Base-by-base conservation (phyloP, 2,888 invertebrate species). In the Apoda limacodes region DNA sequence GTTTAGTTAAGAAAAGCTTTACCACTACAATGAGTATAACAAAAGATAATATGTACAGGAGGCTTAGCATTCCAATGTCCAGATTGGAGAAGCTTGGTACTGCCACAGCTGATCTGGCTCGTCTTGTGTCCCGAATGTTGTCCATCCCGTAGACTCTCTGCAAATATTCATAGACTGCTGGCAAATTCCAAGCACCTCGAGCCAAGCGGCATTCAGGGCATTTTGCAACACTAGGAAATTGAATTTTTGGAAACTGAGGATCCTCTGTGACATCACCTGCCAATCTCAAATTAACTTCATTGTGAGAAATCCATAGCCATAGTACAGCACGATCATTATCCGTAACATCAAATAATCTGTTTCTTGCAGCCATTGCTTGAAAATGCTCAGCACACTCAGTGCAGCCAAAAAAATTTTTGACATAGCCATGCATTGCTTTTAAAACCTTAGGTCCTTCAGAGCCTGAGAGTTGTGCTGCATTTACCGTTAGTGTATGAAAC, bases 301-400 rank as follows among this genome's bases (percentile, higher is more conserved):
- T 98, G 60, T 98, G 98, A 0, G 93, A 91, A 49, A 84, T 83
- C 98, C 98, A 98, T 13, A 98, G 71, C 96, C 97, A 98, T 22
- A 97, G 66, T 1, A 97, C 85, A 9, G 88, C 87, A 37, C 93
- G 90, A 33, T 91, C 86, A 45, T 86, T 85, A 29, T 84, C 85
- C 9, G 81, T 75, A 0, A 93, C 89, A 46, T 87, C 85, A 54
- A 85, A 84, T 38, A 91, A 82, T 54, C 89, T 85, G 35, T 88
- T 85, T 35, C 83, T 82, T 2, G 72, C 66, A 15, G 95, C 89
- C 93, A 96, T 95, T 37, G 85, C 83, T 59, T 90, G 82, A 60
- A 99, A 99, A 78, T 99, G 95, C 50, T 88, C 67, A 2, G 92
- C 84, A 61, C 98, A 99, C 36, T 94, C 92, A 3, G 88, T 83